Evolutionary conservation across 2,888 invertebrate species (phyloP).

Genomic region (Nephrotoma appendiculata): DNA sequence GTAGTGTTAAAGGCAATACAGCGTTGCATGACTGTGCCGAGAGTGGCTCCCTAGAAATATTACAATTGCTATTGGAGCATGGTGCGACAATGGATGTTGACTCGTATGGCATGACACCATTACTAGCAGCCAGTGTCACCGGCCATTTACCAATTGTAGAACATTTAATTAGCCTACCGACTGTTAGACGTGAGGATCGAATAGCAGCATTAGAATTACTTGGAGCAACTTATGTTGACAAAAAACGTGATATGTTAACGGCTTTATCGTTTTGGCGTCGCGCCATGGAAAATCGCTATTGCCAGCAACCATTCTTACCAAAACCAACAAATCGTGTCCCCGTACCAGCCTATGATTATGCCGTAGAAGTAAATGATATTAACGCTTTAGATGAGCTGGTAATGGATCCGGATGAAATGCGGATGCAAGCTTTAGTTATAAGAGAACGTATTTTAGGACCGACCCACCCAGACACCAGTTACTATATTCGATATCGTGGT

Average conservation of each 20-base stretch:
- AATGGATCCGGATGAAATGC: constrained; percentile 89
- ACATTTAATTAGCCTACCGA: constrained; percentile 63
- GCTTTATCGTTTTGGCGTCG: constrained; percentile 80
- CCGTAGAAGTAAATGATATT: constrained; percentile 63
- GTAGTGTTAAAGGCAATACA: constrained; percentile 80
- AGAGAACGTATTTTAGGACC: constrained; percentile 83
- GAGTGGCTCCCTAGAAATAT: constrained; percentile 83
- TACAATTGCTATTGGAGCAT: constrained; percentile 72
- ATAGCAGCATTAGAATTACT: constrained; percentile 84
- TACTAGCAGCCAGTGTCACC: constrained; percentile 83
- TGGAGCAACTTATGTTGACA: constrained; percentile 94
- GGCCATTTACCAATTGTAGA: constrained; percentile 90
- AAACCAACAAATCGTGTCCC: constrained; percentile 57
- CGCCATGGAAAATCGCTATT: constrained; percentile 71
- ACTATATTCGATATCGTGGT: constrained; percentile 85
- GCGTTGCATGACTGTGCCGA: constrained; percentile 98
- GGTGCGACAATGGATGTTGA: constrained; percentile 90
- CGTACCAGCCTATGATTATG: constrained; percentile 79
- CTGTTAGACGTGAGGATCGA: constrained; percentile 61
- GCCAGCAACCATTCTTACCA: constrained; percentile 49
- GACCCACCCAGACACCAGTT: constrained; percentile 92
- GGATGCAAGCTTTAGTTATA: constrained; percentile 88
- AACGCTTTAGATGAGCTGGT: constrained; percentile 73
- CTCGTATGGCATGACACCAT: constrained; percentile 92
- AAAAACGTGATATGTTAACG: constrained; percentile 83